Evolutionary conservation across 2,888 invertebrate genomes (phyloP).

Genomic region (Sipha maydis): DNA sequence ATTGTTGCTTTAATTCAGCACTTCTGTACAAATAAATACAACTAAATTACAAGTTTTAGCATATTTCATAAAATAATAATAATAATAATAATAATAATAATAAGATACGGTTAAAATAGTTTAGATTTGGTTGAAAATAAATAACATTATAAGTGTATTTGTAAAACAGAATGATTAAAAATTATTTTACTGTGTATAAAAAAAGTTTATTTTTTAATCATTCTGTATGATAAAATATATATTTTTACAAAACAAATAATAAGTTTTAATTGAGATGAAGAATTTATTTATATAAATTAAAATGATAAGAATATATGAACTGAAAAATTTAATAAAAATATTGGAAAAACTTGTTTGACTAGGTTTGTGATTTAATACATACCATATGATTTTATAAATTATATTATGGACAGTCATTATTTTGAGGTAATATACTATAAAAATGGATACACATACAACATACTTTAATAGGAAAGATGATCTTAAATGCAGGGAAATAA

Average conservation of each 20-base stretch:
- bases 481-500: slow-evolving; percentile 48
- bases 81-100: slow-evolving; percentile 14
- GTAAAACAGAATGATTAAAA: slow-evolving; percentile 49
- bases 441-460: slow-evolving; percentile 27
- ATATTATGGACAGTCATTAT: slow-evolving; percentile 37
- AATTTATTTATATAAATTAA: slow-evolving; percentile 42
- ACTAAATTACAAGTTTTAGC: slow-evolving; percentile 56
- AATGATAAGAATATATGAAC: slow-evolving; percentile 18
- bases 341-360: slow-evolving; percentile 46
- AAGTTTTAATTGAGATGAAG: slow-evolving; percentile 29
- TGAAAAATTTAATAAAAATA: slow-evolving; percentile 31
- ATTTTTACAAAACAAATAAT: slow-evolving; percentile 49
- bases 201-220: slow-evolving; percentile 47
- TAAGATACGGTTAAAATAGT: slow-evolving; percentile 44
- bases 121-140: slow-evolving; percentile 43
- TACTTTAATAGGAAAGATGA: slow-evolving; percentile 44
- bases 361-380: slow-evolving; percentile 41
- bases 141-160: slow-evolving; percentile 12
- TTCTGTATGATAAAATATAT: slow-evolving; percentile 49
- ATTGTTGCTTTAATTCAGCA: slow-evolving; percentile 33
- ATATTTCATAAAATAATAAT: slow-evolving; percentile 20
- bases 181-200: slow-evolving; percentile 41
- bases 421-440: slow-evolving; percentile 48
- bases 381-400: slow-evolving; percentile 30
- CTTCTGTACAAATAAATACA: slow-evolving; percentile 60